Base-by-base conservation (phyloP, 1,140 invertebrate genomes). In the Drosophila varians region DNA sequence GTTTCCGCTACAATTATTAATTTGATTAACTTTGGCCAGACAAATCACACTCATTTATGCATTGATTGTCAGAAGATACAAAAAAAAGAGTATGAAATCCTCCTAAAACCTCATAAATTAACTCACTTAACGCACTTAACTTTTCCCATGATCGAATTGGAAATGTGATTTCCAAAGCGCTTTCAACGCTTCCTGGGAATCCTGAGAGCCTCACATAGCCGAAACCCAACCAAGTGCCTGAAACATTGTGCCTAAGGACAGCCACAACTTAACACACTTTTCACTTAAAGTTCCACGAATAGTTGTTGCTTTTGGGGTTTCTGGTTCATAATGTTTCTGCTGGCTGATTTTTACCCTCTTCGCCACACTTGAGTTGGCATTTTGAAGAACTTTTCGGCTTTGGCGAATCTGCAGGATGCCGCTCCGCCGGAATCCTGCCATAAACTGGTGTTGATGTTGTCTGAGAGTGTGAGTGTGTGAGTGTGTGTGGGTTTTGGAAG, bases 301-400 rank as follows among this genome's bases (percentile, higher is more conserved):
- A 46, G 42, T 69, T 62, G 48, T 62, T 73, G 65, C 60, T 57
- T 46, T 12, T 48, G 21, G 9, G 52, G 1, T 12, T 38, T 38
- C 16, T 38, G n/a, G 14, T 38, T 38, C 14, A 26, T 47, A 47
- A 25, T 47, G 46, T 26, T 25, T 7, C 46, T 28, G 46, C 16
- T 48, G 46, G 7, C 28, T 48, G 26, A 28, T 16, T 28, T 31
- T 31, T 26, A 16, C 23, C 23, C 23, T 42, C 25, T 48, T 64
- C 56, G 56, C 60, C 56, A 58, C 75, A 72, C 68, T 74, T 82
- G 56, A 68, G 72, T 45, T 71, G 53, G 55, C 34, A 47, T 72
- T 84, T 66, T 25, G 60, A 46, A 60, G 49, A 84, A 84, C 71
- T 84, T 84, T 84, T 84, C 74, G 71, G 75, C 80, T 84, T 84